phyloP scores from a whole-genome alignment of 2,888 invertebrate genomes.

The Eristalis tenax region DNA sequence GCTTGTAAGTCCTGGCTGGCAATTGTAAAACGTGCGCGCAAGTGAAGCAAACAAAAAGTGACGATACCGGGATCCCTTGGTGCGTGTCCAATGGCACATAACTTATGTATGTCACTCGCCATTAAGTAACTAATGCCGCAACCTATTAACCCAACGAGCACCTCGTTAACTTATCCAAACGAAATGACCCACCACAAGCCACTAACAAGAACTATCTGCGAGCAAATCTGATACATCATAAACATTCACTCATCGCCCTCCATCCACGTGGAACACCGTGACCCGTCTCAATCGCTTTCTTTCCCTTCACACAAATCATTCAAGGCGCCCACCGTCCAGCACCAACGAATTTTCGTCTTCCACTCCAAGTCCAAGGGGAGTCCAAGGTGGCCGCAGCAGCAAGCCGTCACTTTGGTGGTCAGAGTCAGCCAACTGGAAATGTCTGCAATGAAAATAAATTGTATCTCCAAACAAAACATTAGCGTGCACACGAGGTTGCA shows the following conservation, averaged over 20 bases:
- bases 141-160: slow-evolving; percentile 10
- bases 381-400: background rate
- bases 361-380: background rate
- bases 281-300: background rate
- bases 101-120: background rate
- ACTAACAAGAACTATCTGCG: slow-evolving; percentile 18
- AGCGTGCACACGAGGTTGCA: slow-evolving; percentile 52
- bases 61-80: background rate
- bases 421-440: slow-evolving; percentile 60
- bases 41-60: background rate
- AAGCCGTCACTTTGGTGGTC: slow-evolving; percentile 54
- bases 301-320: background rate
- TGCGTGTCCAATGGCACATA: background rate
- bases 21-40: too few relatives aligned
- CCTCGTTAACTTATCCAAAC: background rate
- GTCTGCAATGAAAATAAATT: background rate
- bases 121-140: background rate
- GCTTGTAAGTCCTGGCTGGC: too few relatives aligned
- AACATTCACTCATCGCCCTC: slow-evolving; percentile 8
- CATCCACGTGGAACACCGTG: background rate
- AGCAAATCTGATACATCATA: slow-evolving; percentile 29
- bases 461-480: slow-evolving; percentile 36
- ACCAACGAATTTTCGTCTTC: background rate
- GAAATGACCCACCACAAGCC: background rate
- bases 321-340: background rate